These are phyloP conservation scores for Heliothis peltigera DNA, from an alignment of 2,888 invertebrate genomes.

Conservation along the genomic window DNA sequence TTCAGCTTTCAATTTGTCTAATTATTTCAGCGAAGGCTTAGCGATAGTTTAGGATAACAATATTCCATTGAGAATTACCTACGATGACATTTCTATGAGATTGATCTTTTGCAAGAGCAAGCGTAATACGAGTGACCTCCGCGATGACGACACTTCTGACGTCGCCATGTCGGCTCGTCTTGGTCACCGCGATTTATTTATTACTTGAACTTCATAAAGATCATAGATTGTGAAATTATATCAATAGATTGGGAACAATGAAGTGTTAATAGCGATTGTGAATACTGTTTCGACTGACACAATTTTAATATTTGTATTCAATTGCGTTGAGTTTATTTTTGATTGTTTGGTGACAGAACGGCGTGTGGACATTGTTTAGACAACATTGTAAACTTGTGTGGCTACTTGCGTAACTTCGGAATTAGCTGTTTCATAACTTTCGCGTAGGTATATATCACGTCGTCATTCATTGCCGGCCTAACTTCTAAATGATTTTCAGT, in stretches of 20 bases:
- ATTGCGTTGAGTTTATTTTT: conserved; percentile 44
- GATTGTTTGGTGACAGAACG: conserved; percentile 47
- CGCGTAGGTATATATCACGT: conserved; percentile 12
- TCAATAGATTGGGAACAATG: conserved; percentile 42
- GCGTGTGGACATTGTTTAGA: conserved; percentile 28
- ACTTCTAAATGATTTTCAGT: conserved; percentile 6
- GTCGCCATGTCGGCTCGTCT: conserved; percentile 36
- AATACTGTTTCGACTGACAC: conserved; percentile 20
- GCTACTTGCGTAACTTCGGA: conserved; percentile 34
- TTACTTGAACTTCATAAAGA: conserved; percentile 49
- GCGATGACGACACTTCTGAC: conserved; percentile 43
- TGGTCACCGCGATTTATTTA: conserved; percentile 39
- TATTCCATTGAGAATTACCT: conserved; percentile 51
- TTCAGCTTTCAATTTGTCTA: conserved; percentile 22
- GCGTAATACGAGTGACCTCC: conserved; percentile 58
- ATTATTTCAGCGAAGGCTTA: conserved; percentile 21
- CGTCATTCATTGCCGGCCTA: conserved; percentile 12
- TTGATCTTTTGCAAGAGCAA: conserved; percentile 50
- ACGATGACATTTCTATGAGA: conserved; percentile 57
- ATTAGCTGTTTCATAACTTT: conserved; percentile 43
- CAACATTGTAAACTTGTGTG: conserved; percentile 40
- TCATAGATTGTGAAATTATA: conserved; percentile 47
- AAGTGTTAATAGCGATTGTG: conserved; percentile 28
- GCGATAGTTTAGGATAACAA: conserved; percentile 33
- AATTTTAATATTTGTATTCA: conserved; percentile 38